Evolutionary conservation across 2,113 vertebrate species (phyloP).

Genomic region (Otocyon megalotis): DNA sequence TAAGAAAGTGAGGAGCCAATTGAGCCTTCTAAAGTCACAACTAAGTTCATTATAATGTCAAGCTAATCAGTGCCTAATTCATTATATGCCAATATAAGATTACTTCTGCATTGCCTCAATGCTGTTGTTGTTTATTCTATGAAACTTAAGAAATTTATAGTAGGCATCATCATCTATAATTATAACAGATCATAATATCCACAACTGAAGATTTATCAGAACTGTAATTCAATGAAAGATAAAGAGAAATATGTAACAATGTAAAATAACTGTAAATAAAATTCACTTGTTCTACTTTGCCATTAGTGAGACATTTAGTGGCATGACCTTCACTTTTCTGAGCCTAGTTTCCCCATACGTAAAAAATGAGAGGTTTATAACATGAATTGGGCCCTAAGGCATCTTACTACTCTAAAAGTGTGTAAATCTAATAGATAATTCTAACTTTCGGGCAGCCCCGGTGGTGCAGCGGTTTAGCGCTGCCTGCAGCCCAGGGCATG

Average conservation of each 20-base stretch:
- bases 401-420: not conserved
- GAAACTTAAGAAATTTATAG: not conserved
- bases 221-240: not conserved
- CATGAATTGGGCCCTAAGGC: not conserved
- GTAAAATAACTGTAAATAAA: not conserved
- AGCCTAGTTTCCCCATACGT: not conserved
- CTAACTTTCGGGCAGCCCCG: not conserved
- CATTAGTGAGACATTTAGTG: not conserved
- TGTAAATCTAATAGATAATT: not conserved
- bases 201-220: not conserved
- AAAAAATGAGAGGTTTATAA: not conserved
- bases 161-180: not conserved
- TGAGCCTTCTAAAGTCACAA: not conserved
- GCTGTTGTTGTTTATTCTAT: not conserved
- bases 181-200: not conserved
- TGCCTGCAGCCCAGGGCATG: too few species aligned
- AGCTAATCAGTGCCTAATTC: not conserved
- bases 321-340: not conserved
- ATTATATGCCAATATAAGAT: not conserved
- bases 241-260: not conserved
- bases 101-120: not conserved
- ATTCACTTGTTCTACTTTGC: not conserved
- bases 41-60: not conserved
- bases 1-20: not conserved
- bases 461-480: too few species aligned